phyloP scores from a whole-genome alignment of 2,113 vertebrate species.

The Tor tambroides region DNA sequence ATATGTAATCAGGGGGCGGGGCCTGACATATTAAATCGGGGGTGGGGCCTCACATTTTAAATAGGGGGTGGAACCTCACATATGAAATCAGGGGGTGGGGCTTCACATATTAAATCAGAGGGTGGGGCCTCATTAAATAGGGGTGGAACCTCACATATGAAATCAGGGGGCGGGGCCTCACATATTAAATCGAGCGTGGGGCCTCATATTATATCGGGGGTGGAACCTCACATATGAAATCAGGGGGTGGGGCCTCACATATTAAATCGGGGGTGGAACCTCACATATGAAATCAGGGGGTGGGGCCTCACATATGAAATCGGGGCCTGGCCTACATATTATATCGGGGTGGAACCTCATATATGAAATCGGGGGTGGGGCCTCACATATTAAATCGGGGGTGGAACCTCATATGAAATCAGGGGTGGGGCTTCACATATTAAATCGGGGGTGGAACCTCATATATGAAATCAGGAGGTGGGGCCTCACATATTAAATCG shows the following conservation, averaged over 20 bases:
- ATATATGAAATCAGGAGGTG: too few relatives aligned
- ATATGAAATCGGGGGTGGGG: too few relatives aligned
- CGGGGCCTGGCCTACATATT: too few relatives aligned
- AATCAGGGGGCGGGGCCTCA: neutral
- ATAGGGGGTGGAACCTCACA: too few relatives aligned
- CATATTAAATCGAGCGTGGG: neutral
- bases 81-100: neutral
- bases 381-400: too few relatives aligned
- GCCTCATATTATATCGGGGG: too few relatives aligned
- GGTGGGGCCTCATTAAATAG: rapidly evolving
- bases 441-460: too few relatives aligned
- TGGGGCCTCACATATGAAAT: neutral
- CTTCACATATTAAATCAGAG: neutral
- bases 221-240: neutral
- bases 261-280: neutral
- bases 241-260: neutral
- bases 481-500: too few relatives aligned
- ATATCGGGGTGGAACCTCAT: too few relatives aligned
- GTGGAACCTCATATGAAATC: too few relatives aligned
- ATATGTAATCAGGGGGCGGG: neutral
- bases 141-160: neutral
- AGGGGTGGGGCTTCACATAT: neutral
- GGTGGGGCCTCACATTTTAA: neutral
- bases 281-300: neutral
- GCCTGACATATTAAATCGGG: neutral